Conservation (phyloP, 2,113 vertebrate species). For the Prochilodus magdalenae region DNA sequence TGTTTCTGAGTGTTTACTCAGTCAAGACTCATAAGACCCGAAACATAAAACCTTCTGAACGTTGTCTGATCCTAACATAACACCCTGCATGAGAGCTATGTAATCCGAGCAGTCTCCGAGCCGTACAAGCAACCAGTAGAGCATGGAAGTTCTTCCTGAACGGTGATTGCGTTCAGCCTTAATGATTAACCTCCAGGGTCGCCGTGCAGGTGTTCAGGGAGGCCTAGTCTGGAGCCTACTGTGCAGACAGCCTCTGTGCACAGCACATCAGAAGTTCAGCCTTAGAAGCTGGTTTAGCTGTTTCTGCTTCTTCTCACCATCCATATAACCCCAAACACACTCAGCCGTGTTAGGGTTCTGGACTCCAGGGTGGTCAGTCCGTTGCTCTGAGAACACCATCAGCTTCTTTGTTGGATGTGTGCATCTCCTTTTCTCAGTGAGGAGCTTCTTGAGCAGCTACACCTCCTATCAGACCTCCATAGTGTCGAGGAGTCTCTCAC, state of each 20-base stretch:
- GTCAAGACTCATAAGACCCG: not conserved
- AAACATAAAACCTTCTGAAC: not conserved
- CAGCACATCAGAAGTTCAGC: too few relatives aligned
- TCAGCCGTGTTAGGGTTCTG: too few relatives aligned
- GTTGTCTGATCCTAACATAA: not conserved
- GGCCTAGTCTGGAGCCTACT: not conserved
- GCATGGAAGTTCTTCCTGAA: not conserved
- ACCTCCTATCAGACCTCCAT: too few relatives aligned
- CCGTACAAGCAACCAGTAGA: constrained; percentile 5
- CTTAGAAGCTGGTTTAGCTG: too few relatives aligned
- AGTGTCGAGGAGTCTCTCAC: too few relatives aligned
- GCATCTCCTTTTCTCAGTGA: too few relatives aligned
- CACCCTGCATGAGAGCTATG: not conserved
- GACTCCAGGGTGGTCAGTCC: too few relatives aligned
- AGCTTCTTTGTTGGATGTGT: too few relatives aligned
- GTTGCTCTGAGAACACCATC: too few relatives aligned
- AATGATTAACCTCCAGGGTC: constrained; percentile 42
- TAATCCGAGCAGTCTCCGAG: not conserved
- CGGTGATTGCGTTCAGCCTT: constrained; percentile 12
- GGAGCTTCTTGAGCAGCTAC: too few relatives aligned
- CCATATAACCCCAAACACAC: too few relatives aligned
- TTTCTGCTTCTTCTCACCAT: too few relatives aligned
- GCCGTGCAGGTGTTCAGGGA: not conserved
- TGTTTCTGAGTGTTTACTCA: not conserved
- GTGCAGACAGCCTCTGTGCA: not conserved